phyloP scores from a whole-genome alignment of 1,140 invertebrate genomes.

The Zaprionus ornatus region DNA sequence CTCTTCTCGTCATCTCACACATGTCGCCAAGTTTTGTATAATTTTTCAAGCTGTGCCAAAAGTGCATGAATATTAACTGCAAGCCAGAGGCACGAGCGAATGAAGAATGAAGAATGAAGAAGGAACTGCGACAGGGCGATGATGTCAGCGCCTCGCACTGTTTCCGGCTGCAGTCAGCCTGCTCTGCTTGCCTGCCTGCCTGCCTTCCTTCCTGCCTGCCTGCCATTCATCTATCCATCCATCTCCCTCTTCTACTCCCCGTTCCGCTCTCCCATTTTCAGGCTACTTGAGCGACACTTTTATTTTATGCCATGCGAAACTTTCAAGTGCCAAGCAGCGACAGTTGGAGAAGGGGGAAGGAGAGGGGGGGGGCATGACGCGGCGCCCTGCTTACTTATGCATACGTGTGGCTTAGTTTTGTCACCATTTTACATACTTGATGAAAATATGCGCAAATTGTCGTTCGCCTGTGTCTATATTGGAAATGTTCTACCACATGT shows the following conservation, averaged over 20 bases:
- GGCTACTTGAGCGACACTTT: slow-evolving; percentile 53
- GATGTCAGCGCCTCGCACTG: slow-evolving; percentile 16
- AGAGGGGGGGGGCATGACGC: neutral
- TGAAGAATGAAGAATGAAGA: neutral
- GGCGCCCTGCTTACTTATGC: slow-evolving; percentile 67
- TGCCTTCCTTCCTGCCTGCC: neutral
- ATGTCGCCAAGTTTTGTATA: slow-evolving; percentile 71
- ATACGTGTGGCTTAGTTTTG: slow-evolving; percentile 71
- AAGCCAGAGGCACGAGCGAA: slow-evolving; percentile 29
- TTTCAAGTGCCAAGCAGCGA: slow-evolving; percentile 55
- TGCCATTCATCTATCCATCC: neutral
- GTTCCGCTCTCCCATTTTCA: slow-evolving; percentile 2
- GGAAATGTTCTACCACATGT: slow-evolving; percentile 23
- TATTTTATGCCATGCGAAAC: slow-evolving; percentile 50
- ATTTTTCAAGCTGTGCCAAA: slow-evolving; percentile 71
- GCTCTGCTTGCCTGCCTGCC: neutral
- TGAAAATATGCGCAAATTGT: slow-evolving; percentile 66
- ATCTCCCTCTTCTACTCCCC: neutral
- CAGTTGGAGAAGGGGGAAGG: neutral
- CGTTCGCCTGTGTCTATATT: slow-evolving; percentile 49
- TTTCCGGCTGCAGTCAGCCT: slow-evolving; percentile 1
- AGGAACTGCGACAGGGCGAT: slow-evolving; percentile 5
- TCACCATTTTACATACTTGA: slow-evolving; percentile 61
- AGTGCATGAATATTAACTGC: slow-evolving; percentile 82
- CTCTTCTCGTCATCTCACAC: slow-evolving; percentile 33